Base-by-base conservation (phyloP, 2,797 vertebrate genomes). In the Eremophila alpestris region DNA sequence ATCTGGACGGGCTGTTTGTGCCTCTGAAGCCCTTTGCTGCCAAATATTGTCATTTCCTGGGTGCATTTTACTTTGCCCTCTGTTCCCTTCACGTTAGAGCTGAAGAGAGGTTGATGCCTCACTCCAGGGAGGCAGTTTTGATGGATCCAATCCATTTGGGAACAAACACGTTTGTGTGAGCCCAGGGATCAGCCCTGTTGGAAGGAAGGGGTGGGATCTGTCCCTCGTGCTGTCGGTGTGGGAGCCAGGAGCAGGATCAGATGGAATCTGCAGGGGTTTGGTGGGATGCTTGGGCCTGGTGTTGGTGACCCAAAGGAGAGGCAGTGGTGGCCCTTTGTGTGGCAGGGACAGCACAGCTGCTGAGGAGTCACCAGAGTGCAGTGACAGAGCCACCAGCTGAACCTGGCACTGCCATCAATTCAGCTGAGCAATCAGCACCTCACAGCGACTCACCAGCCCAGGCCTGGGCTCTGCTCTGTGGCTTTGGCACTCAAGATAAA, bases 181-280 rank as follows among this genome's bases (percentile, higher is more conserved):
- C 10, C 5, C 6, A 6, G 65, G 15, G 13, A 60, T 16, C 58
- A 36, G 46, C 65, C 52, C 38, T 45, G 67, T 0, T 32, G 41
- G 40, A 17, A 46, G 55, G 55, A 40, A 46, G 13, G 38, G 16
- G 3, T 60, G 34, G 43, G 30, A 10, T 9, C 5, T 1, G 5
- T 32, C 16, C 2, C 0, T 2, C 2, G 36, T 6, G 22, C 16
- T n/a, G 23, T 32, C 13, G 1, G 2, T 8, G 46, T 24, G 32
- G 11, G 17, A 36, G 13, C 8, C 43, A 58, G 60, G 17, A 36
- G 32, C 1, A 30, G 41, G 32, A 14, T 54, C 13, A 32, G 32
- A 7, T 2, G 8, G 46, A n/a, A 17, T 3, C 2, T 4, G 24
- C 27, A 27, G 52, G 15, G 15, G 11, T 27, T 24, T 55, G 13